Percentiles rank a stretch among this genome's conserved stretches.
Evolutionary conservation across 2,113 vertebrate species (phyloP).

Genomic region (Nymphicus hollandicus): DNA sequence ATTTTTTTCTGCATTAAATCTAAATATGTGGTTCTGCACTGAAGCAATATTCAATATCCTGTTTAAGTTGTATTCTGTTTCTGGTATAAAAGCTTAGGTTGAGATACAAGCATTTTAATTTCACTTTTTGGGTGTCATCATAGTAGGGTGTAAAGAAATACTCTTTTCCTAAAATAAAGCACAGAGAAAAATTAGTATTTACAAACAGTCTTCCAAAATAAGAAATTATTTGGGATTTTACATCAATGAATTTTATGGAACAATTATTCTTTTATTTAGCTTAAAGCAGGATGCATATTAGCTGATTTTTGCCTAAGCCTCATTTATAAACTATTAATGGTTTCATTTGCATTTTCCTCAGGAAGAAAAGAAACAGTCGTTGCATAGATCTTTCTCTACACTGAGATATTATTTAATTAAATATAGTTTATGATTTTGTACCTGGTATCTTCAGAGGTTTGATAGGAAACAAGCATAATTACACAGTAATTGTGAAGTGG

Average conservation of each 20-base stretch:
- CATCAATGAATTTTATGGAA: not conserved
- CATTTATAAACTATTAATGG: slow-evolving; percentile 66
- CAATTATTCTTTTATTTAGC: slow-evolving; percentile 45
- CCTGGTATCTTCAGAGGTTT: slow-evolving; percentile 20
- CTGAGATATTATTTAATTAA: slow-evolving; percentile 68
- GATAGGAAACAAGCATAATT: slow-evolving; percentile 5
- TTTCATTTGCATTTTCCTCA: slow-evolving; percentile 67
- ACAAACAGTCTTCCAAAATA: slow-evolving; percentile 31
- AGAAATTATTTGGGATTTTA: not conserved
- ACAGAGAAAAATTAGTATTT: slow-evolving; percentile 18
- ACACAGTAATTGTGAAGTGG: not conserved
- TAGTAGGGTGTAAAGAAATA: not conserved
- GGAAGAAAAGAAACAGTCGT: slow-evolving; percentile 5
- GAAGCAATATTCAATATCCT: not conserved
- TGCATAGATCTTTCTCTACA: slow-evolving; percentile 20
- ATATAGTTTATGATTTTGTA: slow-evolving; percentile 26
- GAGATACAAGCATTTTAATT: not conserved
- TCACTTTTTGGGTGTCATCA: not conserved
- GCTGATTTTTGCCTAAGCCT: slow-evolving; percentile 3
- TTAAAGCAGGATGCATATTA: slow-evolving; percentile 39
- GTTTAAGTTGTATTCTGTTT: not conserved
- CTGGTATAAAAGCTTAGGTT: not conserved
- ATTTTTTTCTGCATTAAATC: slow-evolving; percentile 1
- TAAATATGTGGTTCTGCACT: slow-evolving; percentile 15
- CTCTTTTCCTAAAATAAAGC: not conserved